Conservation (phyloP, 1,140 invertebrate species). For the Drosophila ironensis region DNA sequence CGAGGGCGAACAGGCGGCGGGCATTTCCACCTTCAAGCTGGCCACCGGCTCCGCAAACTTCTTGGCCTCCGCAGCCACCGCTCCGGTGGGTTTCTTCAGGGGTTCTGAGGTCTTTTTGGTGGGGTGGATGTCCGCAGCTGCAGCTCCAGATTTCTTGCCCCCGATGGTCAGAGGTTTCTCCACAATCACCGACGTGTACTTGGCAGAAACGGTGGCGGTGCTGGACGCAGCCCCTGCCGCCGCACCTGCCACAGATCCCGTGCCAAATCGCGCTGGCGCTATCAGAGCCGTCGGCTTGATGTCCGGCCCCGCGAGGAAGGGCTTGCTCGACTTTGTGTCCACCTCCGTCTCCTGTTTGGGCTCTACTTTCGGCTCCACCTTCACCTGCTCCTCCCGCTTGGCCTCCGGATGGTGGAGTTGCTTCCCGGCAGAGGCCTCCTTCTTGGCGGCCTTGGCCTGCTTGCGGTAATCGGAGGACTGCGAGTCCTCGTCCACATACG, state of each 20-base stretch:
- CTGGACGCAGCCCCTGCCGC: background rate
- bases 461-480: slow-evolving; percentile 75
- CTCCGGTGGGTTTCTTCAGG: slow-evolving; percentile 32
- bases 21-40: slow-evolving; percentile 62
- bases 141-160: slow-evolving; percentile 6
- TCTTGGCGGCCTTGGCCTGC: slow-evolving; percentile 9
- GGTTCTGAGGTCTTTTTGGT: slow-evolving; percentile 35
- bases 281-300: slow-evolving; percentile 44
- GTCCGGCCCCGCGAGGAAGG: slow-evolving; percentile 26
- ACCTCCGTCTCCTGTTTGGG: slow-evolving; percentile 40
- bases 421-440: slow-evolving; percentile 22
- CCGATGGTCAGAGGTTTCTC: slow-evolving; percentile 53
- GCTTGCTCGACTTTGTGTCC: slow-evolving; percentile 12
- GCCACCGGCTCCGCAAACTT: slow-evolving; percentile 67
- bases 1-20: slow-evolving; percentile 72
- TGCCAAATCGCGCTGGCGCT: slow-evolving; percentile 48
- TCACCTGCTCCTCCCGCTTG: slow-evolving; percentile 26
- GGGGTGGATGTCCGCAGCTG: too few species aligned
- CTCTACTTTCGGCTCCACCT: slow-evolving; percentile 40
- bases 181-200: slow-evolving; percentile 72
- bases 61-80: slow-evolving; percentile 18
- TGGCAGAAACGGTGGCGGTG: slow-evolving; percentile 20
- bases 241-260: background rate
- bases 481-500: slow-evolving; percentile 76
- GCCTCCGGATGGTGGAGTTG: slow-evolving; percentile 1